phyloP scores from a whole-genome alignment of 2,797 vertebrate genomes.

The Austrolebias charrua region DNA sequence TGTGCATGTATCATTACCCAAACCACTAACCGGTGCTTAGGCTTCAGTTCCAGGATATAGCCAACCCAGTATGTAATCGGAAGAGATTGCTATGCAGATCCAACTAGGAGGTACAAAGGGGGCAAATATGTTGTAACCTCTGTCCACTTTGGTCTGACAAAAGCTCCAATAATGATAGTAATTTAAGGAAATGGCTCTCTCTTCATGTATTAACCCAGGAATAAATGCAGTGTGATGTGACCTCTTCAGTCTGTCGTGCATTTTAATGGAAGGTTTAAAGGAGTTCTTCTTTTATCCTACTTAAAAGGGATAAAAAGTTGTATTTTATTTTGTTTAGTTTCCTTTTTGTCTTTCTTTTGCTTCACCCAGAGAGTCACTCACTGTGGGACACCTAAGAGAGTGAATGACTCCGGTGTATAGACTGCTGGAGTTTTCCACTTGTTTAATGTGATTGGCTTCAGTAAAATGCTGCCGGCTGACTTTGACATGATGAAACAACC shows the following conservation, averaged over 20 bases:
- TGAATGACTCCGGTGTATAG: constrained; percentile 25
- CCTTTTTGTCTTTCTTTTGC: constrained; percentile 8
- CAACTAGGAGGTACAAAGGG: not conserved
- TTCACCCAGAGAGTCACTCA: constrained; percentile 22
- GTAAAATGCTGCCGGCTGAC: constrained; percentile 28
- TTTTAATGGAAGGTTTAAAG: constrained; percentile 43
- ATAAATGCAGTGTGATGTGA: constrained; percentile 28
- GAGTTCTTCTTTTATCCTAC: constrained; percentile 49
- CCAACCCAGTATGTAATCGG: not conserved
- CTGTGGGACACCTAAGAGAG: constrained; percentile 9
- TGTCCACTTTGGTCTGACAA: constrained; percentile 35
- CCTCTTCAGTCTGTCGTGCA: constrained; percentile 15
- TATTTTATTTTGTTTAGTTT: constrained; percentile 11
- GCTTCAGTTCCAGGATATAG: constrained; percentile 15
- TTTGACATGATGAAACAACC: constrained; percentile 15
- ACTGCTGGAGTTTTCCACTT: constrained; percentile 5
- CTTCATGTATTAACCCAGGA: constrained; percentile 28
- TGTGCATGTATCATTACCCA: constrained; percentile 11
- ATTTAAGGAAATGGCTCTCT: constrained; percentile 19
- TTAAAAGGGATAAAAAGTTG: constrained; percentile 20
- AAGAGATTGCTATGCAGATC: constrained; percentile 12
- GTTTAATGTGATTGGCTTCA: constrained; percentile 14
- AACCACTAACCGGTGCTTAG: constrained; percentile 8
- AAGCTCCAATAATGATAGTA: constrained; percentile 31
- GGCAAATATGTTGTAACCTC: constrained; percentile 18